Evolutionary conservation across 2,888 invertebrate genomes (phyloP).

Genomic region (Blastobasis adustella): DNA sequence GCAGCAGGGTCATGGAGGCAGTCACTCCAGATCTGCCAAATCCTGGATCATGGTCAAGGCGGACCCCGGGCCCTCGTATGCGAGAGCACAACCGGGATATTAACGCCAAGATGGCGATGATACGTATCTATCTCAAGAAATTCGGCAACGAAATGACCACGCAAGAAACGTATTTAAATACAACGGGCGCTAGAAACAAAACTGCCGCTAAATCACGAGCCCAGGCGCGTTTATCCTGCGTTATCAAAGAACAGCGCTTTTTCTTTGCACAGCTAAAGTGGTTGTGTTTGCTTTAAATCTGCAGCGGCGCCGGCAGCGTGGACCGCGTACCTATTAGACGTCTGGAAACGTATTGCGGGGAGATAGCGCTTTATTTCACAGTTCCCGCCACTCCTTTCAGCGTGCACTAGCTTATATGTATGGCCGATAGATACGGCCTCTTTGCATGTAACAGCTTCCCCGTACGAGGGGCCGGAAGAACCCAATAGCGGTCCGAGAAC

Average conservation of each 20-base stretch:
- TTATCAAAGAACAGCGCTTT: conserved; percentile 6
- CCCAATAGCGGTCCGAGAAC: neutral
- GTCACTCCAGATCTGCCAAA: too few relatives aligned
- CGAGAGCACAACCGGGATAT: too few relatives aligned
- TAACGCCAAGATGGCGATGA: too few relatives aligned
- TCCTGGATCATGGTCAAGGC: too few relatives aligned
- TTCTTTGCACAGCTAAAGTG: conserved; percentile 32
- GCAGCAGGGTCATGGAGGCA: too few relatives aligned
- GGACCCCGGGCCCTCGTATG: too few relatives aligned
- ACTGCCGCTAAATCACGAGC: too few relatives aligned
- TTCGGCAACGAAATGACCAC: too few relatives aligned
- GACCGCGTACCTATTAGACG: conserved; percentile 29
- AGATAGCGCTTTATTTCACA: conserved; percentile 50
- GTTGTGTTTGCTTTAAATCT: conserved; percentile 34
- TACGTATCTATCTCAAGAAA: too few relatives aligned
- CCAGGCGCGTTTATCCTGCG: too few relatives aligned
- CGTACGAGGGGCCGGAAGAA: conserved; percentile 25
- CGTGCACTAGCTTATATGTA: conserved; percentile 27
- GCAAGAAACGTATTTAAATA: too few relatives aligned
- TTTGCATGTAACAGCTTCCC: conserved; percentile 11
- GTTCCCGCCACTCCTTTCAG: conserved; percentile 29
- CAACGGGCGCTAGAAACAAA: too few relatives aligned
- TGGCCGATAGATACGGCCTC: conserved; percentile 3
- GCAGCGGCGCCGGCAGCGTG: conserved; percentile 13
- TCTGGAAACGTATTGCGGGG: conserved; percentile 39